Conservation (phyloP, 2,113 vertebrate genomes). For the Tricholaema leucomelas region DNA sequence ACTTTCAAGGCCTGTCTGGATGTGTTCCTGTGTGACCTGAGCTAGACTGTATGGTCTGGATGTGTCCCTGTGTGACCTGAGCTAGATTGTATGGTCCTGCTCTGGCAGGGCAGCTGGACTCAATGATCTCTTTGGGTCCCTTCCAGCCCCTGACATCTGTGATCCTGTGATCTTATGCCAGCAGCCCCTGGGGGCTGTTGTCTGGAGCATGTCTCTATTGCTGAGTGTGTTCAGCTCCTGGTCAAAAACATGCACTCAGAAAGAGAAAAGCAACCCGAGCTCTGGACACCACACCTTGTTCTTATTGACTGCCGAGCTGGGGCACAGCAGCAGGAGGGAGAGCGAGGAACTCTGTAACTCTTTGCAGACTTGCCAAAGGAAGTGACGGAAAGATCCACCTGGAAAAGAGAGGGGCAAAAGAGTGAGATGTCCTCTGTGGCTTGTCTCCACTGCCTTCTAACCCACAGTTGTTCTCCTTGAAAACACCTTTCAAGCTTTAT, state of each 20-base stretch:
- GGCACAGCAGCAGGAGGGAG: slow-evolving; percentile 91
- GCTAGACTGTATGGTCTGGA: too few species aligned
- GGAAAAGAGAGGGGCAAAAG: background rate
- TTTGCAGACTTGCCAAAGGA: slow-evolving; percentile 98
- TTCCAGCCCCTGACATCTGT: too few species aligned
- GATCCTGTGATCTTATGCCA: too few species aligned
- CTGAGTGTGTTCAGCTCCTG: background rate
- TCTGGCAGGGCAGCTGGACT: too few species aligned
- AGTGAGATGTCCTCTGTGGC: background rate
- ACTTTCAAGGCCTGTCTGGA: too few species aligned
- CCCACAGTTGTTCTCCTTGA: background rate
- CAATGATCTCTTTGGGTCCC: too few species aligned
- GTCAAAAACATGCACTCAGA: background rate
- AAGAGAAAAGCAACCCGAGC: background rate
- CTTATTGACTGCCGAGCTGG: slow-evolving; percentile 93
- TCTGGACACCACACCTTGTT: slow-evolving; percentile 85
- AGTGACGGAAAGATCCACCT: slow-evolving; percentile 98
- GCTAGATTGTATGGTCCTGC: too few species aligned
- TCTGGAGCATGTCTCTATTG: background rate
- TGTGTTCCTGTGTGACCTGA: too few species aligned
- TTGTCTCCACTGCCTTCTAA: too few species aligned
- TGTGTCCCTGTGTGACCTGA: too few species aligned
- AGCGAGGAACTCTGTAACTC: slow-evolving; percentile 96
- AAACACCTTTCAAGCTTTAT: background rate
- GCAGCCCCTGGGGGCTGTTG: background rate